Percentiles rank a stretch among this genome's conserved stretches.
These are phyloP conservation scores for Hestina assimilis DNA, from an alignment of 1,140 invertebrate species.

Conservation along the genomic window DNA sequence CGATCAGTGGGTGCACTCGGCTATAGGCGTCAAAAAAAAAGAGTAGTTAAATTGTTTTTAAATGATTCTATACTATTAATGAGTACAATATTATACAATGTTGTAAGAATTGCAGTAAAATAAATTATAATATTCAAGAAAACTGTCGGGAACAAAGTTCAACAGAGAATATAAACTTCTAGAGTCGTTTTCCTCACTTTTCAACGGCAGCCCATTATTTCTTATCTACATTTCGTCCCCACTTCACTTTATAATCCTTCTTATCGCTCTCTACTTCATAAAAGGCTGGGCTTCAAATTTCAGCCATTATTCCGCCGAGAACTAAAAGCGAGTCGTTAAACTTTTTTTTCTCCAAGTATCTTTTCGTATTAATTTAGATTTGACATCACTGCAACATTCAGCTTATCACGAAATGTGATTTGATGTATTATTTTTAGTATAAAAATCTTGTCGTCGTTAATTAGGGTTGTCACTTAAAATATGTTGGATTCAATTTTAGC, in stretches of 20 bases:
- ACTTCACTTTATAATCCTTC: constrained; percentile 68
- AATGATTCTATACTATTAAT: too few species aligned
- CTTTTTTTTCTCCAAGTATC: constrained; percentile 21
- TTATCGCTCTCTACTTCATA: constrained; percentile 69
- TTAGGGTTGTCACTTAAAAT: too few species aligned
- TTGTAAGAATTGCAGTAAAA: too few species aligned
- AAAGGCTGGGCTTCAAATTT: constrained; percentile 64
- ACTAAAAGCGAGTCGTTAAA: constrained; percentile 54
- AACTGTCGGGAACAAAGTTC: neutral
- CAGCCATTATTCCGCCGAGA: constrained; percentile 59
- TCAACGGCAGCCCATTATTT: constrained; percentile 61
- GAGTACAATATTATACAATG: too few species aligned
- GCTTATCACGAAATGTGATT: too few species aligned
- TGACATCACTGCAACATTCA: neutral
- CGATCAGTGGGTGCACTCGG: too few species aligned
- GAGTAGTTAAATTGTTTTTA: too few species aligned
- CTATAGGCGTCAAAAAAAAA: too few species aligned
- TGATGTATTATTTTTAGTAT: too few species aligned
- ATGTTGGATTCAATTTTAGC: too few species aligned
- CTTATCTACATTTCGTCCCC: constrained; percentile 64
- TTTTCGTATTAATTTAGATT: constrained; percentile 11
- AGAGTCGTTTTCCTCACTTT: constrained; percentile 47
- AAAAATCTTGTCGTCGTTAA: too few species aligned
- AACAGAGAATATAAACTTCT: constrained; percentile 33
- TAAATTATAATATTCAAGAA: too few species aligned